These are phyloP conservation scores for Drosophila kepulauana DNA, from an alignment of 1,140 invertebrate species.

Conservation along the genomic window DNA sequence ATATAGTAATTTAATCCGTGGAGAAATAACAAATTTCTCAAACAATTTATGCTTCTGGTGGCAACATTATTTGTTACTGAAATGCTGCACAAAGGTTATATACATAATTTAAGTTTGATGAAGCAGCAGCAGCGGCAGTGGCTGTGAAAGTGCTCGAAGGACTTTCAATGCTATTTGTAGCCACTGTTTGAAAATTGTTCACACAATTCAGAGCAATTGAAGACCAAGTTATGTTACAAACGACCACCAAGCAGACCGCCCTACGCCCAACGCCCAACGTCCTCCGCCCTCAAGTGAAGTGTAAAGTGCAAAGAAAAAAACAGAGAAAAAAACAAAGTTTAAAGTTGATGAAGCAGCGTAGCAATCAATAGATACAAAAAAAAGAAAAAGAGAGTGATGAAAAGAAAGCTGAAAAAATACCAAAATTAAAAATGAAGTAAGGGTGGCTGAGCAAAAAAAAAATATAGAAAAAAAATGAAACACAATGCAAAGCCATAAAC, in stretches of 20 bases:
- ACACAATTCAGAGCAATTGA: conserved; percentile 29
- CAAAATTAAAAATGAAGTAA: conserved; percentile 50
- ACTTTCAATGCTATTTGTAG: conserved; percentile 19
- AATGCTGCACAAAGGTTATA: not conserved
- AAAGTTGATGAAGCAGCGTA: conserved; percentile 57
- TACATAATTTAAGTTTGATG: not conserved
- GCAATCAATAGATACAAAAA: conserved; percentile 48
- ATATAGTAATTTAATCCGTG: not conserved
- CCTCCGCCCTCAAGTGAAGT: not conserved
- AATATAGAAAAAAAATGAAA: conserved; percentile 33
- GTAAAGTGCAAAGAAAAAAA: conserved; percentile 16
- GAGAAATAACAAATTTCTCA: not conserved
- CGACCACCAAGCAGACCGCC: conserved; percentile 5
- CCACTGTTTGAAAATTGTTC: conserved; percentile 23
- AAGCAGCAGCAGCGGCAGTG: conserved; percentile 5
- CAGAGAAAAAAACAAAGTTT: conserved; percentile 49
- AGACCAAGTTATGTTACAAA: conserved; percentile 22
- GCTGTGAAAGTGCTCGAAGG: conserved; percentile 17
- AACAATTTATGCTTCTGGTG: not conserved
- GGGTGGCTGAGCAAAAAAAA: conserved; percentile 5
- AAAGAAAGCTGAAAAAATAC: conserved; percentile 24
- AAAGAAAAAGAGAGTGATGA: conserved; percentile 24
- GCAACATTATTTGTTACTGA: too few species aligned
- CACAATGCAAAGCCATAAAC: conserved; percentile 65
- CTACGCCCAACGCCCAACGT: too few species aligned